Evolutionary conservation across 2,113 vertebrate genomes (phyloP).

Genomic region (Oncorhynchus mykiss): DNA sequence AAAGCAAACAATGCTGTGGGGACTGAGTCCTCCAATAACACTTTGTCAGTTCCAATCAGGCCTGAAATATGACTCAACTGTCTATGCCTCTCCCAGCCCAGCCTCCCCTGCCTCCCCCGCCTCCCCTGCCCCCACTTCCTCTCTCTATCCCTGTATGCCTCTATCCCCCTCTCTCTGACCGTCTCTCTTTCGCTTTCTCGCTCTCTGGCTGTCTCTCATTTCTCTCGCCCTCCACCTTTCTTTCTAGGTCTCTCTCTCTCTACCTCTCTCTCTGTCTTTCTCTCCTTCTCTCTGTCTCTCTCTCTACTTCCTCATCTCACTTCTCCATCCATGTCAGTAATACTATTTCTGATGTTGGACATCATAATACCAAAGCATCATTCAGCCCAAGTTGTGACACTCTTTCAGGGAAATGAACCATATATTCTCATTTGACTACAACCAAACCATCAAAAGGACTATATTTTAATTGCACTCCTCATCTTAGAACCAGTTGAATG

Average conservation of each 20-base stretch:
- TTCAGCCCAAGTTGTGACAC: constrained; percentile 25
- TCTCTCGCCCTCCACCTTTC: constrained; percentile 11
- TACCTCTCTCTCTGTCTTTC: neutral
- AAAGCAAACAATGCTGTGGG: constrained; percentile 91
- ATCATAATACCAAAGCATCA: constrained; percentile 24
- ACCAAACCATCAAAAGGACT: neutral
- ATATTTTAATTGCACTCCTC: constrained; percentile 24
- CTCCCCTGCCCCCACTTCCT: neutral
- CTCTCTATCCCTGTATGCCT: neutral
- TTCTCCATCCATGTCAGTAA: neutral
- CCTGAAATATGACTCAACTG: constrained; percentile 85
- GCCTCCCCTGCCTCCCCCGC: neutral
- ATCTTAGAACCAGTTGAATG: constrained; percentile 21
- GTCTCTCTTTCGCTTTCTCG: constrained; percentile 26
- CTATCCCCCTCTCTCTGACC: constrained; percentile 23
- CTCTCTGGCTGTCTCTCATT: neutral
- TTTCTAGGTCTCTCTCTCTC: constrained; percentile 26
- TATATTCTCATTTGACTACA: neutral
- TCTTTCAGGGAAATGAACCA: neutral
- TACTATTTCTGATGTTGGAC: neutral
- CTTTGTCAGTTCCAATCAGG: constrained; percentile 94
- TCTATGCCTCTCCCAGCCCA: constrained; percentile 73
- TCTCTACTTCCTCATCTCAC: constrained; percentile 13
- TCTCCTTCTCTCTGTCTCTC: neutral
- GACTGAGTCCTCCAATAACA: constrained; percentile 92